phyloP scores from a whole-genome alignment of 2,888 invertebrate genomes.

The Blomia tropicalis region DNA sequence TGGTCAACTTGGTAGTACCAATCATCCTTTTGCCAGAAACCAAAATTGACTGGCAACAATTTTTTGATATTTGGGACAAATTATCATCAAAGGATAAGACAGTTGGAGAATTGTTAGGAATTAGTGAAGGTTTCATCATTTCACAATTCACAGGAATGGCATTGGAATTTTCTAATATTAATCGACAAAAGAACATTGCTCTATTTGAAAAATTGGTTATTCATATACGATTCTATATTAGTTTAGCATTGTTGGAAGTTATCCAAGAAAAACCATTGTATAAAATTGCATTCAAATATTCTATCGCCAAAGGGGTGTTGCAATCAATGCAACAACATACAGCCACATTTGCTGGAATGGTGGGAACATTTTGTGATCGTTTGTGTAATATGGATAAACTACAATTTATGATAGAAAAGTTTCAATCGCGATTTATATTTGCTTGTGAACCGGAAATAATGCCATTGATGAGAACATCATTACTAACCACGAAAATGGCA shows the following conservation, averaged over 20 bases:
- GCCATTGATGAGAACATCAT: conserved; percentile 68
- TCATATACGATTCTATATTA: conserved; percentile 59
- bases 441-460: conserved; percentile 80
- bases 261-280: conserved; percentile 72
- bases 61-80: conserved; percentile 47
- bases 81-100: conserved; percentile 59
- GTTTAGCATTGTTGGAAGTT: conserved; percentile 76
- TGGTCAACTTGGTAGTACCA: conserved; percentile 79
- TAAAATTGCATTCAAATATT: conserved; percentile 61
- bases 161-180: not conserved
- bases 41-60: conserved; percentile 51
- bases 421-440: conserved; percentile 82
- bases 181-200: not conserved
- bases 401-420: conserved; percentile 71
- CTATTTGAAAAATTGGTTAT: conserved; percentile 26
- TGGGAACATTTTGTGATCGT: conserved; percentile 81
- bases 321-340: conserved; percentile 87
- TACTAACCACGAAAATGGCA: conserved; percentile 62
- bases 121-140: conserved; percentile 49
- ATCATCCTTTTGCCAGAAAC: conserved; percentile 52
- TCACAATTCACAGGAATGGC: conserved; percentile 32
- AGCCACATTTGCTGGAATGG: conserved; percentile 91
- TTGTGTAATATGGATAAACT: conserved; percentile 65
- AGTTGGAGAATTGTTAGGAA: conserved; percentile 74
- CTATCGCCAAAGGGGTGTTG: conserved; percentile 66